phyloP scores from a whole-genome alignment of 2,797 vertebrate genomes.

The Chanos chanos region DNA sequence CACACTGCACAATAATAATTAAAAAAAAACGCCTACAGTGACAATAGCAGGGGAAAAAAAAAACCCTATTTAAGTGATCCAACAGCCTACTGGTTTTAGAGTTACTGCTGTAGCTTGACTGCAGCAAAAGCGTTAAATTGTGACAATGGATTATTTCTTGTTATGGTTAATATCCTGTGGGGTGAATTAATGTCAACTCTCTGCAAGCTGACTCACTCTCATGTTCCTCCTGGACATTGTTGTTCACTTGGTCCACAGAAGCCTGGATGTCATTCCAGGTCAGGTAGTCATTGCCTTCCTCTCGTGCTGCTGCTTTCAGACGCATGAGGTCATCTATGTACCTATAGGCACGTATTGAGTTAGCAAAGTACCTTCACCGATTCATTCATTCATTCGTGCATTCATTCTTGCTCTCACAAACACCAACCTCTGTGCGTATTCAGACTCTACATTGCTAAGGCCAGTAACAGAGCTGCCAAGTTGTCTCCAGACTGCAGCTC shows the following conservation, averaged over 20 bases:
- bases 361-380: background rate
- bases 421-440: slow-evolving; percentile 87
- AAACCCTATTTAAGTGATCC: too few relatives aligned
- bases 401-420: background rate
- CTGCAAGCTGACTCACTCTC: slow-evolving; percentile 78
- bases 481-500: slow-evolving; percentile 83
- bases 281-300: slow-evolving; percentile 79
- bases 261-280: slow-evolving; percentile 98
- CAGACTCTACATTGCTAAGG: slow-evolving; percentile 90
- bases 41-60: too few relatives aligned
- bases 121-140: too few relatives aligned
- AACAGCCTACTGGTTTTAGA: too few relatives aligned
- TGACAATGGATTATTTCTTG: too few relatives aligned
- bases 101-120: too few relatives aligned
- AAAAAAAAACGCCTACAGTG: too few relatives aligned
- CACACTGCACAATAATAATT: too few relatives aligned
- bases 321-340: slow-evolving; percentile 93
- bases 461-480: slow-evolving; percentile 86
- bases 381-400: background rate
- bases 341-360: slow-evolving; percentile 58
- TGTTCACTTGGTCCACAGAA: slow-evolving; percentile 87
- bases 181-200: background rate
- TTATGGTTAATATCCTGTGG: background rate
- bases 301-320: slow-evolving; percentile 76
- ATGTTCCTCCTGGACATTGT: slow-evolving; percentile 86